Evolutionary conservation across 2,113 vertebrate species (phyloP).

Genomic region (Amphilophus citrinellus): DNA sequence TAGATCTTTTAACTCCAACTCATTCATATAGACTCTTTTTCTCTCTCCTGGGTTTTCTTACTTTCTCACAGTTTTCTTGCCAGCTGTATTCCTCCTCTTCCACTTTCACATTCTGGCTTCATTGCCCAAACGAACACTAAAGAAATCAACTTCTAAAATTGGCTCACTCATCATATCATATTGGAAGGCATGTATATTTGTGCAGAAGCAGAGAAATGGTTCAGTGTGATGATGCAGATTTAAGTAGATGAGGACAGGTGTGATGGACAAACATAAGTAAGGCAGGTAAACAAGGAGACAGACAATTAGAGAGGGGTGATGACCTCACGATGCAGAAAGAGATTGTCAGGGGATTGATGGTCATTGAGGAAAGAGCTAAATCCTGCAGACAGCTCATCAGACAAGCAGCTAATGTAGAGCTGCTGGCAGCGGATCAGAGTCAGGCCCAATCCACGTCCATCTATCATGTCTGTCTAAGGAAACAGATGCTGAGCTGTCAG

Average conservation of each 20-base stretch:
- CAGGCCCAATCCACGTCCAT: constrained; percentile 16
- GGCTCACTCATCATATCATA: background rate
- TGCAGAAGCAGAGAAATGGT: background rate
- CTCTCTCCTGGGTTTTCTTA: constrained; percentile 21
- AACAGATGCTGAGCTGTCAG: constrained; percentile 55
- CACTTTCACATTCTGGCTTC: constrained; percentile 4
- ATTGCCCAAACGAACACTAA: background rate
- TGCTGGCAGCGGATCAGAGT: constrained; percentile 42
- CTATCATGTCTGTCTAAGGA: constrained; percentile 42
- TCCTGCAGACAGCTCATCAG: constrained; percentile 50
- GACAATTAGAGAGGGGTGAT: constrained; percentile 49
- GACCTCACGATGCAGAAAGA: constrained; percentile 29
- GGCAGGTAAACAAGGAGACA: constrained; percentile 30
- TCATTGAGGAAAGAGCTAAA: constrained; percentile 25
- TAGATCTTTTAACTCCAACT: constrained; percentile 51
- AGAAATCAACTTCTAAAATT: constrained; percentile 26
- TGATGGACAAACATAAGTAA: constrained; percentile 16
- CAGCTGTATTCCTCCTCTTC: constrained; percentile 14
- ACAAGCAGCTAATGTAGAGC: constrained; percentile 54
- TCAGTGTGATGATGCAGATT: constrained; percentile 12
- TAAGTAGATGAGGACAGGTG: background rate
- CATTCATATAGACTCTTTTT: constrained; percentile 10
- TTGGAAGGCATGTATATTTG: background rate
- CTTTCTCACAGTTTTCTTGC: constrained; percentile 8
- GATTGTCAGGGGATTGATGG: constrained; percentile 53